Evolutionary conservation across 2,797 vertebrate genomes (phyloP).

Genomic region (Crenichthys baileyi): DNA sequence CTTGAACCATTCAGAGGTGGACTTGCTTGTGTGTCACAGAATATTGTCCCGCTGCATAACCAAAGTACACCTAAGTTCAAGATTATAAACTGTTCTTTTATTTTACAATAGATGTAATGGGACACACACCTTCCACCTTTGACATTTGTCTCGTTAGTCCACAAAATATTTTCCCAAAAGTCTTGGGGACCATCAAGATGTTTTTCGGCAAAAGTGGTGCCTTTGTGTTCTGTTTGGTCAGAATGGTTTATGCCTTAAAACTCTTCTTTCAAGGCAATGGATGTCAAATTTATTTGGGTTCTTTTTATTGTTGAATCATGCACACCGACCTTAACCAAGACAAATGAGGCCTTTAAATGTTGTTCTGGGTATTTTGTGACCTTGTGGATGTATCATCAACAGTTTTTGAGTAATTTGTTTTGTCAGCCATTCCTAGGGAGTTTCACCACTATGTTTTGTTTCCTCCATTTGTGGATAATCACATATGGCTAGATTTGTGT

Average conservation of each 20-base stretch:
- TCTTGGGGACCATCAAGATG: background rate
- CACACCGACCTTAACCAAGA: background rate
- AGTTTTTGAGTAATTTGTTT: background rate
- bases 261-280: background rate
- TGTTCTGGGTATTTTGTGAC: background rate
- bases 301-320: background rate
- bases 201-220: no score
- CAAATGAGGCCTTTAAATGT: background rate
- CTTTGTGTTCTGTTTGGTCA: background rate
- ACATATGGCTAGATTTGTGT: background rate
- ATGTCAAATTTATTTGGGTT: background rate
- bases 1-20: background rate
- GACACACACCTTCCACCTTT: background rate
- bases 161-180: background rate
- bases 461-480: background rate
- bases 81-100: background rate
- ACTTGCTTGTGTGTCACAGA: background rate
- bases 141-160: background rate
- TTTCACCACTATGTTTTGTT: background rate
- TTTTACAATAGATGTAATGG: background rate
- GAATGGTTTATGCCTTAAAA: background rate
- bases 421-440: background rate
- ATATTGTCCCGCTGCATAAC: background rate
- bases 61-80: background rate
- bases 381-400: background rate